Evolutionary conservation across 2,888 invertebrate genomes (phyloP), one percentile per base, ranked within the genome.

Genomic region (Hypolimnas misippus): DNA sequence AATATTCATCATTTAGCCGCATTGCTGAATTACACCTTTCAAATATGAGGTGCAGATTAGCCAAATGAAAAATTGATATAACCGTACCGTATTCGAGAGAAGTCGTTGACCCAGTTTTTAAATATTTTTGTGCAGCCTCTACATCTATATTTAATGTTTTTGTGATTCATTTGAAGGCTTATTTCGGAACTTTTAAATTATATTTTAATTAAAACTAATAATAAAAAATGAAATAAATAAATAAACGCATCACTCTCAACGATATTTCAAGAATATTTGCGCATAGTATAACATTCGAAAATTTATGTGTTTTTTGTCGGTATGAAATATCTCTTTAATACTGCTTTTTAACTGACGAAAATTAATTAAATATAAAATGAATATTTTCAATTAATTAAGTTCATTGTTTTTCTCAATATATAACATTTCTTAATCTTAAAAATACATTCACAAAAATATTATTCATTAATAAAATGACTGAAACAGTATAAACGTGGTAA

Each of bases 41-140:
- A 12, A 49, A 49, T 29, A 29, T 29, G 49, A 49, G 49, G 49
- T 49, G 14, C 8, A 49, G 49, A 49, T 49, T 49, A 29, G 49
- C 29, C 14, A 49, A 49, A 49, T 49, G 49, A 49, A 49, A 49
- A 49, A 29, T 49, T 49, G 29, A 49, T 49, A 49, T 49, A 7
- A 49, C 49, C 14, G 49, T 49, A 29, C 49, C 49, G 29, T 49
- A 49, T 49, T 49, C 29, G 29, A 29, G 49, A 46, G 21, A 49
- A 49, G 25, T 49, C 29, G 25, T 49, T 49, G 49, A 49, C 49
- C 49, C 49, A 49, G 29, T 49, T 49, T 29, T 49, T 25, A 29
- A 49, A 21, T 19, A 21, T 21, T 46, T 46, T 46, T n/a, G 21
- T 46, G n/a, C 44, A 46, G 12, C n/a, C 12, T 21, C 19, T 46